Conservation (phyloP, 2,797 vertebrate species). For the Gymnodraco acuticeps region DNA sequence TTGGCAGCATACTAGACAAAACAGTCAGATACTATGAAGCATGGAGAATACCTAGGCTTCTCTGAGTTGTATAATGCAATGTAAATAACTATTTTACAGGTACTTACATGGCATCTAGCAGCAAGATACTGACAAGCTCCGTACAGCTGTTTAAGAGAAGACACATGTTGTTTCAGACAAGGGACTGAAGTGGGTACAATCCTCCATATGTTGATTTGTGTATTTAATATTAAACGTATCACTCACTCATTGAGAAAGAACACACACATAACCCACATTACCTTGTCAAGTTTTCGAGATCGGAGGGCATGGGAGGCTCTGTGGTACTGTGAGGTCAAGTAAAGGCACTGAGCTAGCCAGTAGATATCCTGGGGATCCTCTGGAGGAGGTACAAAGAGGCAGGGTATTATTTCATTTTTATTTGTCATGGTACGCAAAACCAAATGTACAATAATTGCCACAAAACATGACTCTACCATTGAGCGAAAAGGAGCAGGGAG, state of each 20-base stretch:
- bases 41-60: not conserved
- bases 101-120: slow-evolving; percentile 98
- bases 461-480: too few species aligned
- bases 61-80: not conserved
- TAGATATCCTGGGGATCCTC: slow-evolving; percentile 98
- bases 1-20: slow-evolving; percentile 94
- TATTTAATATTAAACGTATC: not conserved
- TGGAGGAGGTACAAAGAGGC: slow-evolving; percentile 55
- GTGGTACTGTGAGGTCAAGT: slow-evolving; percentile 97
- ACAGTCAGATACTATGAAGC: not conserved
- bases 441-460: too few species aligned
- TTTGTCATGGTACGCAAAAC: too few species aligned
- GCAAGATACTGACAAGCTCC: slow-evolving; percentile 98
- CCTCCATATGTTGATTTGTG: not conserved
- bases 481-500: too few species aligned
- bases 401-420: too few species aligned
- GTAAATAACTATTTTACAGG: not conserved
- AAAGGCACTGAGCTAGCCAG: slow-evolving; percentile 98
- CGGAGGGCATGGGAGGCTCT: slow-evolving; percentile 96
- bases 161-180: slow-evolving; percentile 17
- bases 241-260: not conserved
- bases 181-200: not conserved
- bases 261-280: slow-evolving; percentile 55
- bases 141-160: slow-evolving; percentile 86
- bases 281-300: slow-evolving; percentile 96